phyloP scores from a whole-genome alignment of 1,140 invertebrate genomes.

The Pogonomyrmex barbatus region DNA sequence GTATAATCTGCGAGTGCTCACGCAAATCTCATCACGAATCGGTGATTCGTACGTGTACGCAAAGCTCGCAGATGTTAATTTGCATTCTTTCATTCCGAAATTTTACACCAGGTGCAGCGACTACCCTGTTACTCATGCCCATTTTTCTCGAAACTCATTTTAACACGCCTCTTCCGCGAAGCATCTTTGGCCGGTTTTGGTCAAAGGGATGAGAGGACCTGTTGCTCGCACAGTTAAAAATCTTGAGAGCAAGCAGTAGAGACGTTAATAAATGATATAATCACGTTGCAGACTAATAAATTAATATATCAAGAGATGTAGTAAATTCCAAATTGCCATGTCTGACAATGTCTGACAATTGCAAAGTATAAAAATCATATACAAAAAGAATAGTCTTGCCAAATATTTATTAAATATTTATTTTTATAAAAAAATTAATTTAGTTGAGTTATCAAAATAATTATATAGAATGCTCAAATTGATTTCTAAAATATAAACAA shows the following conservation, averaged over 20 bases:
- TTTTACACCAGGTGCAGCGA: not conserved
- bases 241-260: not conserved
- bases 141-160: slow-evolving; percentile 30
- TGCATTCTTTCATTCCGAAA: not conserved
- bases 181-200: not conserved
- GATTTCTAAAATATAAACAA: too few relatives aligned
- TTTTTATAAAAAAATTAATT: too few relatives aligned
- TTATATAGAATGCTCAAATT: too few relatives aligned
- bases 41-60: not conserved
- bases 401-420: too few relatives aligned
- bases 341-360: too few relatives aligned
- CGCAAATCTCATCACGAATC: not conserved
- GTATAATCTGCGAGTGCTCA: not conserved
- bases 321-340: not conserved
- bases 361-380: too few relatives aligned
- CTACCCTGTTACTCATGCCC: not conserved
- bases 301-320: not conserved
- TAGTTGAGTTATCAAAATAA: too few relatives aligned
- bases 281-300: not conserved
- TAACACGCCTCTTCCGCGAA: slow-evolving; percentile 33
- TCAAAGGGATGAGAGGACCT: not conserved
- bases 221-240: not conserved
- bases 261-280: slow-evolving; percentile 5
- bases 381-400: too few relatives aligned
- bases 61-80: slow-evolving; percentile 26